A percentile compares a stretch with the other conserved stretches of the same genome.
Evolutionary conservation across 2,888 invertebrate species (phyloP).

Genomic region (Ophonus ardosiacus): DNA sequence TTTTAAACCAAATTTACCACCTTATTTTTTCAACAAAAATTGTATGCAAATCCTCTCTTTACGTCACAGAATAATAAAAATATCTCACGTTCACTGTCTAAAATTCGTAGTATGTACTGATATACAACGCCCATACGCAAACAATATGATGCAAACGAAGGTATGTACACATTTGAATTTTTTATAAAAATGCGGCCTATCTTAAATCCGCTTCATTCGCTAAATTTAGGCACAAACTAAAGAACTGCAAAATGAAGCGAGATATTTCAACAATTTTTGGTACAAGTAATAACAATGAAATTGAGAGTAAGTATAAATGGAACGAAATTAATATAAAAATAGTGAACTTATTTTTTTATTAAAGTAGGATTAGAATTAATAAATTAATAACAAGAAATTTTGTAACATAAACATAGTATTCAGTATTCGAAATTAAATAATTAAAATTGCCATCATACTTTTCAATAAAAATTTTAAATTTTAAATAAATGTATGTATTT

Average conservation of each 20-base stretch:
- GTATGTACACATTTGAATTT: conserved; percentile 30
- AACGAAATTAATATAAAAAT: not conserved
- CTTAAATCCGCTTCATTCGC: conserved; percentile 6
- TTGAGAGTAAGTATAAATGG: conserved; percentile 45
- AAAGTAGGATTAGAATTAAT: not conserved
- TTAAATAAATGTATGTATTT: no score
- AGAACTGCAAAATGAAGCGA: conserved; percentile 41
- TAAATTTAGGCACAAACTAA: not conserved
- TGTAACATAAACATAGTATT: no score
- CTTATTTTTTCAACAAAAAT: conserved; percentile 5
- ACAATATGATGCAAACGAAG: not conserved
- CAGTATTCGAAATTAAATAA: not conserved
- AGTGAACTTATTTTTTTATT: not conserved
- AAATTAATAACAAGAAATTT: no score
- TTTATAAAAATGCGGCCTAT: conserved; percentile 50
- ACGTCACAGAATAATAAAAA: conserved; percentile 28
- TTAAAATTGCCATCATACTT: no score
- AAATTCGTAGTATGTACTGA: conserved; percentile 34
- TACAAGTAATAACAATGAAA: conserved; percentile 24
- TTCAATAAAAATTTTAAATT: no score
- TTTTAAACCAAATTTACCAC: not conserved
- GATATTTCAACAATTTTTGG: conserved; percentile 44
- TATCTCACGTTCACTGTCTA: conserved; percentile 32
- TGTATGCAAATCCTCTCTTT: conserved; percentile 1
- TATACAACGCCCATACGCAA: conserved; percentile 40